These are phyloP conservation scores for Drosophila pachea DNA, from an alignment of 1,140 invertebrate genomes.

Conservation along the genomic window DNA sequence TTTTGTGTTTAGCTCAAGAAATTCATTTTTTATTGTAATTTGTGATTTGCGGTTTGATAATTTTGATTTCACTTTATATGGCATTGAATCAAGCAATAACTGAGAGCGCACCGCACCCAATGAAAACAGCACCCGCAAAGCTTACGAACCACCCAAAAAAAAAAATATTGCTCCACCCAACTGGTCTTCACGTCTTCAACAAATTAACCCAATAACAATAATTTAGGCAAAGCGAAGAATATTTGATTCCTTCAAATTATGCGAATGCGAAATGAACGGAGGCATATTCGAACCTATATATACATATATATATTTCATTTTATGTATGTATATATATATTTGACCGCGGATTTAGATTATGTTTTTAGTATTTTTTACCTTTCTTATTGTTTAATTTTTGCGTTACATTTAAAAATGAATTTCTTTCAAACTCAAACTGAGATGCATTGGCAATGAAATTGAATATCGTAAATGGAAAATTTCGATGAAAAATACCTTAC, in stretches of 20 bases:
- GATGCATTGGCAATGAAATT: conserved; percentile 57
- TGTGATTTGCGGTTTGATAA: conserved; percentile 18
- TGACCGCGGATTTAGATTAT: conserved; percentile 16
- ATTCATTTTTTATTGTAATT: conserved; percentile 73
- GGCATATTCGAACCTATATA: background rate
- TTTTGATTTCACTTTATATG: conserved; percentile 26
- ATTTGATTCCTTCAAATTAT: no score
- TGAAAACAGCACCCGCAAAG: conserved; percentile 19
- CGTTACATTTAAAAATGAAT: conserved; percentile 77
- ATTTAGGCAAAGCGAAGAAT: background rate
- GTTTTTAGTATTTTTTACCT: conserved; percentile 14
- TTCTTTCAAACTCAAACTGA: conserved; percentile 77
- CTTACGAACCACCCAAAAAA: conserved; percentile 15
- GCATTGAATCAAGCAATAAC: conserved; percentile 40
- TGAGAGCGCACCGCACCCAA: conserved; percentile 46
- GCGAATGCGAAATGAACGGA: no score
- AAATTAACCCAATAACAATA: conserved; percentile 19
- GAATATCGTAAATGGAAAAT: conserved; percentile 47
- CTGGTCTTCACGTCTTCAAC: conserved; percentile 22
- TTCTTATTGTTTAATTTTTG: conserved; percentile 28
- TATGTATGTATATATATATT: conserved; percentile 28
- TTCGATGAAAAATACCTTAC: conserved; percentile 10
- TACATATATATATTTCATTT: conserved; percentile 13
- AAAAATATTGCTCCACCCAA: conserved; percentile 27
- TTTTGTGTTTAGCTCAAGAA: conserved; percentile 73